Conservation (phyloP, 2,113 vertebrate species). For the Burhinus bistriatus region DNA sequence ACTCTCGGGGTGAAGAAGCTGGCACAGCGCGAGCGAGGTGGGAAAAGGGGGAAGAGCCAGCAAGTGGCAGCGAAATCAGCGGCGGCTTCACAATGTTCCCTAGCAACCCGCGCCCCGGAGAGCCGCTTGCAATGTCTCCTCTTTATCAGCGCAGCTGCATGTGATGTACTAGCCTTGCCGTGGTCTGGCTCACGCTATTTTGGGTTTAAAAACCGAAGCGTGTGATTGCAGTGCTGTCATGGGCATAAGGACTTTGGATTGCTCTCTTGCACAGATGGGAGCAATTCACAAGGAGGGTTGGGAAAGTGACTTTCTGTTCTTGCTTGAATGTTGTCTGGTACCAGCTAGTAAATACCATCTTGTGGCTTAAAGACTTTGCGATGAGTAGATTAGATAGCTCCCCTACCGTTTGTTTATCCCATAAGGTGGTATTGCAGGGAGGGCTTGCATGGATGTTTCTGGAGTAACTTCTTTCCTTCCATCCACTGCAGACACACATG, state of each 20-base stretch:
- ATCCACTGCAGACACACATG: neutral
- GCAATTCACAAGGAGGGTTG: constrained; percentile 20
- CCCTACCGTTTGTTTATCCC: neutral
- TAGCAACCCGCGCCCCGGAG: constrained; percentile 24
- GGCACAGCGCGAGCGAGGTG: neutral
- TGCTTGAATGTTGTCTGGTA: constrained; percentile 56
- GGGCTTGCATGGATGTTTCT: neutral
- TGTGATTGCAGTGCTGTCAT: constrained; percentile 50
- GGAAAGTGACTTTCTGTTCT: constrained; percentile 62
- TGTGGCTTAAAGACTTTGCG: neutral
- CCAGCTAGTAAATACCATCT: constrained; percentile 48
- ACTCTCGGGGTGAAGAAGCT: neutral
- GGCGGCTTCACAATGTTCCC: constrained; percentile 10
- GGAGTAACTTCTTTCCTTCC: neutral
- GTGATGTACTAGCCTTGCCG: neutral
- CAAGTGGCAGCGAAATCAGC: neutral
- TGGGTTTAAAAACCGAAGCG: constrained; percentile 21
- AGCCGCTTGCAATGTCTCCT: neutral
- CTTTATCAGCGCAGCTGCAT: constrained; percentile 49
- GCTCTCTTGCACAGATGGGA: constrained; percentile 62
- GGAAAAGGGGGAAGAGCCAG: constrained; percentile 25
- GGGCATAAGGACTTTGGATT: constrained; percentile 59
- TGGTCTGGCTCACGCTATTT: constrained; percentile 35
- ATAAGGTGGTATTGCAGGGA: neutral
- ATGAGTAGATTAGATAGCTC: neutral